Conservation (phyloP, 2,888 invertebrate genomes). For the Adelognathus sp. region DNA sequence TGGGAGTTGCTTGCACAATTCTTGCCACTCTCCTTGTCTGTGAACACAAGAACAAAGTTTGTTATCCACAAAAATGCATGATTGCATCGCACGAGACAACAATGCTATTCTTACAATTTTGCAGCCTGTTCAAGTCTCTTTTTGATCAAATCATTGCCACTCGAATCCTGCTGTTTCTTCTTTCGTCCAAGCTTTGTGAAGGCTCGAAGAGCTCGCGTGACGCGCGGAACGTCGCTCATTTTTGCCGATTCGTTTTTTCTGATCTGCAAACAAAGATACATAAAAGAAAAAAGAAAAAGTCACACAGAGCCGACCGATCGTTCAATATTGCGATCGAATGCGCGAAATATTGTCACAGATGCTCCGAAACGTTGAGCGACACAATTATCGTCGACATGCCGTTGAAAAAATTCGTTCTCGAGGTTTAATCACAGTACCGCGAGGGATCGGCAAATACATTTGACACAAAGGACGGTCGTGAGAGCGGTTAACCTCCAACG, state of each 20-base stretch:
- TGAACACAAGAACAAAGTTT: slow-evolving; percentile 54
- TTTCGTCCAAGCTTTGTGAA: slow-evolving; percentile 83
- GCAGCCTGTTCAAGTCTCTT: slow-evolving; percentile 79
- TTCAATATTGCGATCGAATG: slow-evolving; percentile 16
- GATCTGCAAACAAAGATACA: not conserved
- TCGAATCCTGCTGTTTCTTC: slow-evolving; percentile 67
- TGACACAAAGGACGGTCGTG: not conserved
- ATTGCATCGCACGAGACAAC: slow-evolving; percentile 2
- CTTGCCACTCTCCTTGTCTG: slow-evolving; percentile 82
- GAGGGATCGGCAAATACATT: not conserved
- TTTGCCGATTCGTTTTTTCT: slow-evolving; percentile 31
- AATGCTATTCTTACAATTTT: slow-evolving; percentile 68
- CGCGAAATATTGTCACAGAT: slow-evolving; percentile 2
- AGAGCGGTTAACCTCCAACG: slow-evolving; percentile 10
- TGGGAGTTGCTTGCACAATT: slow-evolving; percentile 81
- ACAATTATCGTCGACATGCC: not conserved
- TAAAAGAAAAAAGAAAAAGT: not conserved
- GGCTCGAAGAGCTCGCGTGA: slow-evolving; percentile 86
- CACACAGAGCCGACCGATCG: not conserved
- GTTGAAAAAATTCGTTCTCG: not conserved
- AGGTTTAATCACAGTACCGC: not conserved
- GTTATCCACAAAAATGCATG: not conserved
- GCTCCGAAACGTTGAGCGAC: not conserved
- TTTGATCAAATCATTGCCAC: slow-evolving; percentile 76
- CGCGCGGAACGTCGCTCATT: slow-evolving; percentile 83